phyloP scores from a whole-genome alignment of 2,888 invertebrate genomes.

The Polietes domitor region DNA sequence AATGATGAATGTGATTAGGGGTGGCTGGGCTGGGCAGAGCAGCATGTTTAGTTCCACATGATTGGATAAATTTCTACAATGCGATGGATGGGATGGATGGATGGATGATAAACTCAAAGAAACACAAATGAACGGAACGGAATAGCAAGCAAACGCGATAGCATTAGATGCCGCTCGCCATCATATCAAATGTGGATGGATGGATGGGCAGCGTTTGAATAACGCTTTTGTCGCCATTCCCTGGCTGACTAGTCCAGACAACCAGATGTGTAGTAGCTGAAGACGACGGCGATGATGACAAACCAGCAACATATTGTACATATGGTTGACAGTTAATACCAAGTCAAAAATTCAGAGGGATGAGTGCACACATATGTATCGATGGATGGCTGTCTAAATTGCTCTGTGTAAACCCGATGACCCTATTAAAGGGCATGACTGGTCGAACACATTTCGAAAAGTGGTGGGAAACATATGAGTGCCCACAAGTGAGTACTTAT shows the following conservation, averaged over 20 bases:
- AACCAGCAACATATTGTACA: neutral
- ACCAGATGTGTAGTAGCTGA: neutral
- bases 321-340: neutral
- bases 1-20: constrained; percentile 11
- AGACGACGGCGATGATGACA: neutral
- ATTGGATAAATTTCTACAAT: constrained; percentile 15
- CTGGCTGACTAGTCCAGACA: neutral
- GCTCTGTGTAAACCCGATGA: constrained; percentile 43
- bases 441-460: neutral
- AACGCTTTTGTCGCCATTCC: neutral
- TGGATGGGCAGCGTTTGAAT: neutral
- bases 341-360: neutral
- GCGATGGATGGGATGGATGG: too few relatives aligned
- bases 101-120: constrained; percentile 2
- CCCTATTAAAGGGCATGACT: constrained; percentile 61
- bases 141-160: neutral
- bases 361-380: neutral
- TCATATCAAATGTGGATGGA: constrained; percentile 6
- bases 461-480: neutral
- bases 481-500: too few relatives aligned
- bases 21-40: neutral
- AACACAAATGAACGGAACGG: constrained; percentile 4
- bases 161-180: neutral
- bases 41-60: constrained; percentile 26
- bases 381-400: neutral